These are phyloP conservation scores for Echinometra lucunter DNA, from an alignment of 53 echinoderm and acorn worm genomes.

Conservation along the genomic window DNA sequence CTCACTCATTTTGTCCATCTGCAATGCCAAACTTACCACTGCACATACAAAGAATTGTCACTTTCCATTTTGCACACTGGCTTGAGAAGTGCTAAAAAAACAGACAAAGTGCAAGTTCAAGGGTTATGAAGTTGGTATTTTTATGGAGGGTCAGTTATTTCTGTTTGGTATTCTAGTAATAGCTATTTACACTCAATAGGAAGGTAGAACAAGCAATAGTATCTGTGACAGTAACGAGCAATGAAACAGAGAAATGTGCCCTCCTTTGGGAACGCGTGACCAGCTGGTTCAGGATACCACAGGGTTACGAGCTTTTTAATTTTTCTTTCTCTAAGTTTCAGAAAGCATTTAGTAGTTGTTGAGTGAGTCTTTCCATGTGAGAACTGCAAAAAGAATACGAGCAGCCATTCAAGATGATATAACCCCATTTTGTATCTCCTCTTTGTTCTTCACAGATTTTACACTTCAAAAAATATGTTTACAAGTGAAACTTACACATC, in stretches of 20 bases:
- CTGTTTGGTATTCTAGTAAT: constrained; percentile 49
- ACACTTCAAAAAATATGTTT: not conserved
- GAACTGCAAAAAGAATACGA: not conserved
- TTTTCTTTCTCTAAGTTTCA: constrained; percentile 27
- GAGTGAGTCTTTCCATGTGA: constrained; percentile 39
- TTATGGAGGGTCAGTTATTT: constrained; percentile 55
- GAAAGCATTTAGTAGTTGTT: constrained; percentile 51
- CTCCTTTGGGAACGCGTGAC: not conserved
- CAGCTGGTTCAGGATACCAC: constrained; percentile 8
- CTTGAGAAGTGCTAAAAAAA: constrained; percentile 8
- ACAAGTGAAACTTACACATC: not conserved
- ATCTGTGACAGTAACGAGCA: constrained; percentile 43
- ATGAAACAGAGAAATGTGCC: constrained; percentile 3
- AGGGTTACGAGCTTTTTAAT: constrained; percentile 44
- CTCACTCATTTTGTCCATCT: not conserved
- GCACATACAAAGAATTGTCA: not conserved
- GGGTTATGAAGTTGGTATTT: constrained; percentile 54
- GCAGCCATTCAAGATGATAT: not conserved
- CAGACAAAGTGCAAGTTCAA: constrained; percentile 42
- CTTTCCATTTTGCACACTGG: constrained; percentile 33
- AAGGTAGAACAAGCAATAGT: not conserved
- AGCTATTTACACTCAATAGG: constrained; percentile 45
- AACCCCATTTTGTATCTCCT: not conserved
- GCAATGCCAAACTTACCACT: not conserved
- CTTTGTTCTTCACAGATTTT: not conserved